Conservation (phyloP, 2,113 vertebrate genomes). For the Athene noctua region DNA sequence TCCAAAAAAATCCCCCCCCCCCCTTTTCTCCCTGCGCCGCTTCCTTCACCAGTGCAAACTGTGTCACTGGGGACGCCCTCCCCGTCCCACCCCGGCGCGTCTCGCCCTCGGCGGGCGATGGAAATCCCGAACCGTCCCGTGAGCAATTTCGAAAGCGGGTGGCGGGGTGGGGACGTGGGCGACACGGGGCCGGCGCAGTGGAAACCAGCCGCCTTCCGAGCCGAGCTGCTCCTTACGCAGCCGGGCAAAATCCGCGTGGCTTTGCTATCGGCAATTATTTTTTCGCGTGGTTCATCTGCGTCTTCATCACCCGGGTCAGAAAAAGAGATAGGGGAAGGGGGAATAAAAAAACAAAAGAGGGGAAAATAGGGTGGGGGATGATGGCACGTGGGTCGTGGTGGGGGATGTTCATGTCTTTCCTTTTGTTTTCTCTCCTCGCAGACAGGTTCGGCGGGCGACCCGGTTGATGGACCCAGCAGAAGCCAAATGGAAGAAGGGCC, state of each 20-base stretch:
- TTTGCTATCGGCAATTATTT: accelerated
- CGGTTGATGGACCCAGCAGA: slow-evolving; percentile 96
- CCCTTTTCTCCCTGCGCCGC: accelerated
- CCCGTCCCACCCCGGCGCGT: accelerated
- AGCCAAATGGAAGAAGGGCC: slow-evolving; percentile 98
- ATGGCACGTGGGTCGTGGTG: accelerated
- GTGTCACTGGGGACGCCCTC: background rate
- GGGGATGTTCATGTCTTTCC: background rate
- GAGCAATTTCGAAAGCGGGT: background rate
- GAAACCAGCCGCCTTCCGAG: accelerated
- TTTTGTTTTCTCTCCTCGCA: slow-evolving; percentile 52
- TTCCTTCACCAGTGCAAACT: background rate
- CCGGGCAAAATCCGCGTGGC: background rate
- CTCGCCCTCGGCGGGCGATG: accelerated
- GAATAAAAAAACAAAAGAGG: background rate
- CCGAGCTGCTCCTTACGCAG: background rate
- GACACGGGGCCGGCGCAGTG: accelerated
- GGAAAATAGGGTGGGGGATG: no score
- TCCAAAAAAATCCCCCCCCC: background rate
- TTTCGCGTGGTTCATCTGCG: accelerated
- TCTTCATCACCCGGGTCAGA: background rate
- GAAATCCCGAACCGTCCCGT: background rate
- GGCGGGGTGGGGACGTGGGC: background rate
- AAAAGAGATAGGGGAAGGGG: background rate
- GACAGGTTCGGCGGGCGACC: slow-evolving; percentile 85